Evolutionary conservation across 2,888 invertebrate species (phyloP), one percentile per base, ranked within the genome.

Genomic region (Polydesmus complanatus): DNA sequence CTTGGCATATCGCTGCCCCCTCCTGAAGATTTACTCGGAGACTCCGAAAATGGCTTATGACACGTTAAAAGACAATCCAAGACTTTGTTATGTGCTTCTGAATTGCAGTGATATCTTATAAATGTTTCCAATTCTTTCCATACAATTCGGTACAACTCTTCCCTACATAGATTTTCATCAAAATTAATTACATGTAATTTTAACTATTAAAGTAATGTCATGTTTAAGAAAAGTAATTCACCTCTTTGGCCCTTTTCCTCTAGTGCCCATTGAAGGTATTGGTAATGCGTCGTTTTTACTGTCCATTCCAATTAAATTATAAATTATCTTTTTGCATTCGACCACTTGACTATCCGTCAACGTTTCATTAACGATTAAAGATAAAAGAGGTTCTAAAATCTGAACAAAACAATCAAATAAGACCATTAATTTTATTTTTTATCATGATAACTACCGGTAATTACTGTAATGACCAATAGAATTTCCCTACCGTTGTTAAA

Each of bases 51-150:
- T 56, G 79, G 80, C 68, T 80, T 81, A 68, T 81, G 79, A 66
- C 86, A 86, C 68, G 94, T 93, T 26, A 88, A 78, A 54, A 95
- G 76, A 70, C 88, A 89, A 56, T 84, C 83, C 54, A 92, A 76
- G 21, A 93, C 79, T 62, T 83, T 81, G 63, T 83, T 81, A 71
- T 95, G 95, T 66, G 83, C 83, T 2, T 84, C 78, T 0, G 91
- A 86, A 58, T 85, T 85, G 26, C 85, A 80, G 72, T 88, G 86
- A 26, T 83, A 82, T 60, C 87, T 83, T 0, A 95, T 76, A 48
- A 93, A 78, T 14, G 83, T 83, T 72, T 95, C 95, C 55, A 95
- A 73, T 72, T 96, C 95, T 27, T 82, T 80, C 87, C 94, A 96
- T 72, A 95, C 81, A 64, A 88, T 80, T 54, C 88, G 83, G 77